A percentile compares a stretch with the other conserved stretches of the same genome.
phyloP scores from a whole-genome alignment of 2,113 vertebrate genomes.

The Gambusia holbrooki region DNA sequence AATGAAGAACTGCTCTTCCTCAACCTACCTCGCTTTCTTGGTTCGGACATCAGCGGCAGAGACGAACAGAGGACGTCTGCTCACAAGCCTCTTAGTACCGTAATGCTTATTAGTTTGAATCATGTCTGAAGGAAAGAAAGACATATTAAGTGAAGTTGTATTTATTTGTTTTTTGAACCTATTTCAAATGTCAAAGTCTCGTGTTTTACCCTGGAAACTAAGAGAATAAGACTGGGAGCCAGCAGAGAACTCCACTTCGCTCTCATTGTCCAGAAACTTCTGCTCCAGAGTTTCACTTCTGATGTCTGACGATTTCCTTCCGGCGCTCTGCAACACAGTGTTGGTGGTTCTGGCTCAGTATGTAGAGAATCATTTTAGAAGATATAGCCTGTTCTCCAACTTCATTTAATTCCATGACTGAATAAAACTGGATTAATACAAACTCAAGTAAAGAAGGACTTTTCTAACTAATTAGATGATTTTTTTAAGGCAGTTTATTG shows the following conservation, averaged over 20 bases:
- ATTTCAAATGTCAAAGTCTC: not conserved
- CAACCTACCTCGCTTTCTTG: conserved; percentile 50
- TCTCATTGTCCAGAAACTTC: conserved; percentile 58
- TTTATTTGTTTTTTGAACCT: not conserved
- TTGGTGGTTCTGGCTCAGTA: too few relatives aligned
- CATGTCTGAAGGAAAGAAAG: conserved; percentile 63
- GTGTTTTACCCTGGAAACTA: conserved; percentile 69
- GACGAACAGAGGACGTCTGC: conserved; percentile 66
- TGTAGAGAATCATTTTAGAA: too few relatives aligned
- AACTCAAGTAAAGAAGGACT: too few relatives aligned
- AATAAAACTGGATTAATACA: too few relatives aligned
- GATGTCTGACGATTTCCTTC: conserved; percentile 37
- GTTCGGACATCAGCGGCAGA: conserved; percentile 49
- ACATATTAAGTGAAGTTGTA: not conserved
- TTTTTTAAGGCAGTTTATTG: too few relatives aligned
- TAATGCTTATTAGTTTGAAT: conserved; percentile 66
- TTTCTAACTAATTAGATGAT: too few relatives aligned
- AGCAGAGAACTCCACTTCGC: conserved; percentile 69
- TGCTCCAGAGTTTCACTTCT: conserved; percentile 70
- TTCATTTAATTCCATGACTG: too few relatives aligned
- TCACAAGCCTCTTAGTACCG: conserved; percentile 55
- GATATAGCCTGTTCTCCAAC: too few relatives aligned
- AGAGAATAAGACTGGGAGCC: conserved; percentile 70
- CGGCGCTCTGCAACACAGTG: conserved; percentile 43
- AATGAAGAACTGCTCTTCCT: not conserved